Percentiles rank a stretch among this genome's conserved stretches.
Conservation (phyloP, 2,888 invertebrate genomes). For the Orthosia gracilis region DNA sequence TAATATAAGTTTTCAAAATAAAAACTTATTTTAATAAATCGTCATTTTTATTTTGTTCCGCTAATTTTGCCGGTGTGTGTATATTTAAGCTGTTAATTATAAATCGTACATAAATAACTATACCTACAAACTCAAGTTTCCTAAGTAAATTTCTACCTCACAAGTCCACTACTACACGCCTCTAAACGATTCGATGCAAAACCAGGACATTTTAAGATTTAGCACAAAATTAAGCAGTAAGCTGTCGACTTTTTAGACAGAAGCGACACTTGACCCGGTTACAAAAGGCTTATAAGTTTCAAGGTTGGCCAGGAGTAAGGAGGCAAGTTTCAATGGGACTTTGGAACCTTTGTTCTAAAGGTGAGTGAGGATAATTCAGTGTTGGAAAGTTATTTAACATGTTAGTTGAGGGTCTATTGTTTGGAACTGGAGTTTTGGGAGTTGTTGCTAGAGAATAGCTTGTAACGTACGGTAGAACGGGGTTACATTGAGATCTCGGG, state of each 20-base stretch:
- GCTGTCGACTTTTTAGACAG: constrained; percentile 27
- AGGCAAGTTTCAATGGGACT: constrained; percentile 48
- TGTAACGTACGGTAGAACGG: no score
- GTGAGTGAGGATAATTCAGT: constrained; percentile 16
- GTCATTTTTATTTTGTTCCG: no score
- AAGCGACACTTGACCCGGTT: constrained; percentile 58
- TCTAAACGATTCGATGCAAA: constrained; percentile 27
- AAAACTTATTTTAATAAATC: no score
- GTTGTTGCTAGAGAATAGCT: neutral
- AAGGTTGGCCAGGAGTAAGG: constrained; percentile 49
- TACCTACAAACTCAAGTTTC: neutral
- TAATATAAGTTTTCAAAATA: no score
- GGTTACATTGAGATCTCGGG: no score
- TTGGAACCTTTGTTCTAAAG: constrained; percentile 25
- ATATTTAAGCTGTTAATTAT: neutral
- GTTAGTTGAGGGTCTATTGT: neutral
- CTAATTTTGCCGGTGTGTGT: no score
- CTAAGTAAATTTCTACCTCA: constrained; percentile 1
- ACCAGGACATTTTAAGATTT: constrained; percentile 31
- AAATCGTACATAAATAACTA: neutral
- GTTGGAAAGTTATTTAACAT: constrained; percentile 15
- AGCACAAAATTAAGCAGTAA: constrained; percentile 31
- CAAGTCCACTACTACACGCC: neutral
- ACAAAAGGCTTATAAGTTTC: constrained; percentile 56
- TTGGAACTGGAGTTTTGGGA: neutral